These are phyloP conservation scores for Nasua narica DNA, from an alignment of 2,797 vertebrate genomes.

Conservation along the genomic window DNA sequence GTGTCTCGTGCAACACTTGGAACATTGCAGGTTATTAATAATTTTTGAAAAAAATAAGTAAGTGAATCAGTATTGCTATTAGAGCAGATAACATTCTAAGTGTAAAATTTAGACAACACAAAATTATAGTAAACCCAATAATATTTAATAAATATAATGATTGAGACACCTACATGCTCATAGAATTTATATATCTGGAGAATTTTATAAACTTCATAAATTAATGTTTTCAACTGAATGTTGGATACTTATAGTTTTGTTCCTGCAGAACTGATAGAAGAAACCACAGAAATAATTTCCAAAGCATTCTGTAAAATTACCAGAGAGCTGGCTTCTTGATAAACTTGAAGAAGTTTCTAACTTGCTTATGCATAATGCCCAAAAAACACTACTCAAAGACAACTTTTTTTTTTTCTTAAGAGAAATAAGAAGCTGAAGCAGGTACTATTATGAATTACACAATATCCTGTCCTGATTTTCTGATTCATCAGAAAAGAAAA, in stretches of 20 bases:
- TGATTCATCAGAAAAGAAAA: neutral
- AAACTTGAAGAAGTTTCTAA: neutral
- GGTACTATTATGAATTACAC: neutral
- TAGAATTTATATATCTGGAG: neutral
- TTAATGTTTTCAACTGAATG: neutral
- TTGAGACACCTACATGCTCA: neutral
- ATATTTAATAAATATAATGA: neutral
- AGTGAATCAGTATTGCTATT: neutral
- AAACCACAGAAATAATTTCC: neutral
- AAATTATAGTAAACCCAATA: neutral
- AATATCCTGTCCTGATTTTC: neutral
- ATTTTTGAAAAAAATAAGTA: neutral
- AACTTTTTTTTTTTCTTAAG: neutral
- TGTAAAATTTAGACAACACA: neutral
- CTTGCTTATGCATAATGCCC: neutral
- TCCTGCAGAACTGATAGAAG: neutral
- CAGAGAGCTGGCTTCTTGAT: neutral
- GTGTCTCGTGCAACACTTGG: neutral
- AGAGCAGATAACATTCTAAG: neutral
- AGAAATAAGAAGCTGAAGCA: neutral
- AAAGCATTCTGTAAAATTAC: neutral
- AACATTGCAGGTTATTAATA: neutral
- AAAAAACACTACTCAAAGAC: neutral
- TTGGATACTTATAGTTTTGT: neutral
- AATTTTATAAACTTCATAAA: neutral